Evolutionary conservation across 35 echinoderm and acorn worm genomes (phyloP).

Genomic region (Heliocidaris tuberculata): DNA sequence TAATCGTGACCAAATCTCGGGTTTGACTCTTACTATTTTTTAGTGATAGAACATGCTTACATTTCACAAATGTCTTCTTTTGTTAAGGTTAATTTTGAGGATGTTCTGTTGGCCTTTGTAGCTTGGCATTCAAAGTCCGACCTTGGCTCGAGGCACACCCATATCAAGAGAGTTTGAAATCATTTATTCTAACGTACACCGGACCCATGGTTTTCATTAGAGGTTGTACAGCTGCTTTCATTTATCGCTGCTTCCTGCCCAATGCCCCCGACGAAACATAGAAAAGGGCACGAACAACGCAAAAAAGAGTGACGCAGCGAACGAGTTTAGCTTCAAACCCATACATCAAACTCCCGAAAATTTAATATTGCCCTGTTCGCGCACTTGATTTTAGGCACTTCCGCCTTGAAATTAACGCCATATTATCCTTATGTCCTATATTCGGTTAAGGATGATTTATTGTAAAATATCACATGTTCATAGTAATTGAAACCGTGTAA

Average conservation of each 20-base stretch:
- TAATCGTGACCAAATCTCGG: too few species aligned
- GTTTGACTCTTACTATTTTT: background rate
- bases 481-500: background rate
- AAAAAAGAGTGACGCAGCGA: background rate
- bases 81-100: background rate
- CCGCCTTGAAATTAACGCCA: background rate
- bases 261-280: slow-evolving; percentile 5
- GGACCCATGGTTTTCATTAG: background rate
- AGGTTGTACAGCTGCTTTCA: background rate
- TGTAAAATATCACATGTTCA: background rate
- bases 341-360: background rate
- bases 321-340: background rate
- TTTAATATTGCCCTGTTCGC: background rate
- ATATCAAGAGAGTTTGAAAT: background rate
- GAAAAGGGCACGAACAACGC: background rate
- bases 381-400: background rate
- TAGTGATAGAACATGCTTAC: background rate
- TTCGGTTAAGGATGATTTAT: background rate
- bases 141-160: background rate
- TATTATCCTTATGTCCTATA: background rate
- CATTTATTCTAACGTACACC: background rate
- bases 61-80: background rate
- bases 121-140: background rate
- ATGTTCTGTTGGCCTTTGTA: background rate
- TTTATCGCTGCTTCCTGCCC: background rate